These are phyloP conservation scores for Cephus runcator DNA, from an alignment of 2,888 invertebrate species.

Conservation along the genomic window DNA sequence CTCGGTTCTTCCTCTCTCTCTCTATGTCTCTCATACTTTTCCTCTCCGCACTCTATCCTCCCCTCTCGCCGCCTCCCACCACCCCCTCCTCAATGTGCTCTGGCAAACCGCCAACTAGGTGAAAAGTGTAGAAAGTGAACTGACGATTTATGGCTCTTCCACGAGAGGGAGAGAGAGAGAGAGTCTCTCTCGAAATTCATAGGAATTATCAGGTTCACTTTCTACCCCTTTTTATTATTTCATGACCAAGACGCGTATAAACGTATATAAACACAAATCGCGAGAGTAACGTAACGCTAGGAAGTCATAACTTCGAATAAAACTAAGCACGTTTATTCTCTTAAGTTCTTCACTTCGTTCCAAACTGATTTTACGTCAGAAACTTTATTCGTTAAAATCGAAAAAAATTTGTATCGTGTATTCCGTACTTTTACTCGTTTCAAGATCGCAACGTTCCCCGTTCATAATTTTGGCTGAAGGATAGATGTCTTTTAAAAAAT, in stretches of 20 bases:
- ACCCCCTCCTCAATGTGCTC: not conserved
- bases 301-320: not conserved
- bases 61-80: not conserved
- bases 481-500: not conserved
- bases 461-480: not conserved
- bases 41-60: conserved; percentile 18
- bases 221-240: not conserved
- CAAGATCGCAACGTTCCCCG: not conserved
- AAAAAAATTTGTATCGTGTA: not conserved
- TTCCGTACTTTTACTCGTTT: not conserved
- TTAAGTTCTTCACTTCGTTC: not conserved
- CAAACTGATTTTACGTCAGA: not conserved
- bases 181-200: not conserved
- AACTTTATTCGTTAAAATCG: not conserved
- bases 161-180: conserved; percentile 5
- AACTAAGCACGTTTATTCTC: not conserved
- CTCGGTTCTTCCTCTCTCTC: conserved; percentile 22
- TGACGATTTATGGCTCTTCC: conserved; percentile 55
- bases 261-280: not conserved
- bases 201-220: not conserved
- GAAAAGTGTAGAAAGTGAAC: conserved; percentile 64
- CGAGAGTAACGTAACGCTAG: no score
- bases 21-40: conserved; percentile 15
- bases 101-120: conserved; percentile 62
- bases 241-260: not conserved